Evolutionary conservation across 2,888 invertebrate species (phyloP).

Genomic region (Lutraria lutraria): DNA sequence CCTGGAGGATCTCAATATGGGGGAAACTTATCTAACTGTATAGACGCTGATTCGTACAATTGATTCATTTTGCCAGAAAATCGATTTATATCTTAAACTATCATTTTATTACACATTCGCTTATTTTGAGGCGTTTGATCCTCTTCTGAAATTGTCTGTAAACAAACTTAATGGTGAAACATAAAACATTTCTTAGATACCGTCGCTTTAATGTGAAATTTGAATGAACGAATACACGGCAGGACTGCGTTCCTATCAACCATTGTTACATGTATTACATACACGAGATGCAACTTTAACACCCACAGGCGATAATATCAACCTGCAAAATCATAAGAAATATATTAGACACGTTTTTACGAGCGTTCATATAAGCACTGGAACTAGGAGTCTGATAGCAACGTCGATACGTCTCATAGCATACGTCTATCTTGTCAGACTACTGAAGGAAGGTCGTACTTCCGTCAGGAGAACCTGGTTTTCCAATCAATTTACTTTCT

Average conservation of each 20-base stretch:
- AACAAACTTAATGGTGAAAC: not conserved
- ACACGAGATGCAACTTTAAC: not conserved
- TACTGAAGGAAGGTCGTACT: not conserved
- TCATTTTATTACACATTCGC: slow-evolving; percentile 37
- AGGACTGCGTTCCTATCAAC: not conserved
- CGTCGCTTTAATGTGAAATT: slow-evolving; percentile 14
- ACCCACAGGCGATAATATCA: not conserved
- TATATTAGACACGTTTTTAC: not conserved
- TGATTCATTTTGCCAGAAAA: slow-evolving; percentile 49
- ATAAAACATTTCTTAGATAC: slow-evolving; percentile 18
- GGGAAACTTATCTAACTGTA: not conserved
- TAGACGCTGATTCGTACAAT: slow-evolving; percentile 29
- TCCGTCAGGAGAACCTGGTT: slow-evolving; percentile 10
- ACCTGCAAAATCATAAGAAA: slow-evolving; percentile 3
- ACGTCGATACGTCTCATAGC: not conserved
- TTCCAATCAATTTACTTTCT: slow-evolving; percentile 19
- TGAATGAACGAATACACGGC: slow-evolving; percentile 20
- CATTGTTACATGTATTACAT: slow-evolving; percentile 2
- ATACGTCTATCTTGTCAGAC: not conserved
- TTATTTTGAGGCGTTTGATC: slow-evolving; percentile 34
- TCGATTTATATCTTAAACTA: slow-evolving; percentile 31
- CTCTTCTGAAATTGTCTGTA: not conserved
- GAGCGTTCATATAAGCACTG: not conserved
- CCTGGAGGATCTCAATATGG: not conserved
- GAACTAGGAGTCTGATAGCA: not conserved